phyloP scores from a whole-genome alignment of 2,113 vertebrate species.

The Callithrix jacchus region DNA sequence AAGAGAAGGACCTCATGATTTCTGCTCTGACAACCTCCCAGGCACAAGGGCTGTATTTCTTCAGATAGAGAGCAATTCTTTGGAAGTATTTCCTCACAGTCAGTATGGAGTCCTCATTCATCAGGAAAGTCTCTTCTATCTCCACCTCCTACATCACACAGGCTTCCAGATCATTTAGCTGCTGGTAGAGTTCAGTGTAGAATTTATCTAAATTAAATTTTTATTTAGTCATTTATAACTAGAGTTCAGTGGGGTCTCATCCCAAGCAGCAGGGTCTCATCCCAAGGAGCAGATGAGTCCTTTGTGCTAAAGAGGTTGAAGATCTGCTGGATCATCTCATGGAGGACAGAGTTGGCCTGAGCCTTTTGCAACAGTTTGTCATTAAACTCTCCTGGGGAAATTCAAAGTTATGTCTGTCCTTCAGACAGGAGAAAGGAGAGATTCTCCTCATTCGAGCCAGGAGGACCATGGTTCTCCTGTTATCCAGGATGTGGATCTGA shows the following conservation, averaged over 20 bases:
- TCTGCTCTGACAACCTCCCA: conserved; percentile 24
- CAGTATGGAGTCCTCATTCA: neutral
- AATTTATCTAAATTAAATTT: neutral
- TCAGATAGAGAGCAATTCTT: neutral
- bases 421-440: neutral
- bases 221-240: too few relatives aligned
- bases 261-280: neutral
- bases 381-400: neutral
- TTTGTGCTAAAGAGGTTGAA: neutral
- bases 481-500: neutral
- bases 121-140: neutral
- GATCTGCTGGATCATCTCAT: neutral
- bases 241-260: too few relatives aligned
- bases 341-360: neutral
- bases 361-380: neutral
- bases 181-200: neutral
- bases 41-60: neutral
- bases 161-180: neutral
- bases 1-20: neutral
- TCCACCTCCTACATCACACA: neutral
- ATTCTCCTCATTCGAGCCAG: neutral
- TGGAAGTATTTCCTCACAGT: conserved; percentile 42
- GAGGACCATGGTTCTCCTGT: neutral
- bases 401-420: neutral
- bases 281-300: neutral